Base-by-base conservation (phyloP, 2,797 vertebrate genomes). In the Pseudochirops cupreus region DNA sequence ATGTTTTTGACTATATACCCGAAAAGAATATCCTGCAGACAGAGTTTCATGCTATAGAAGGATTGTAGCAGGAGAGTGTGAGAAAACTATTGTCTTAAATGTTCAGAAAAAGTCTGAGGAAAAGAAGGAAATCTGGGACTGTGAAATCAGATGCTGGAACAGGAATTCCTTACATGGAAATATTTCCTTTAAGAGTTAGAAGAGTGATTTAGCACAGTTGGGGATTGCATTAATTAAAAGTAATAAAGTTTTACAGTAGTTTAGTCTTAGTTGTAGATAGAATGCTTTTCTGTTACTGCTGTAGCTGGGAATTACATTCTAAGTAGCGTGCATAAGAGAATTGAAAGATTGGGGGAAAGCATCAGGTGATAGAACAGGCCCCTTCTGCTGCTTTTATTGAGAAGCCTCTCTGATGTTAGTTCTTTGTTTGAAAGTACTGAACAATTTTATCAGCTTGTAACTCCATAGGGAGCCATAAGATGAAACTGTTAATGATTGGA, bases 401-500 rank as follows among this genome's bases (percentile, higher is more conserved):
- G 90, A 50, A 28, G 24, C 21, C 9, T 90, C 46, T 46, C 91
- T 96, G 21, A 52, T 39, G 13, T 3, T 53, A 7, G 54, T 5
- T 94, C 31, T 91, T 95, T 46, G 24, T 91, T 74, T 91, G 54
- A 52, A 96, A 91, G 53, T 90, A 92, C 59, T 2, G 18, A 56
- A 16, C 53, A 56, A 50, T 46, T 58, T 97, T 62, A 95, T 54
- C 94, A 96, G 62, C 93, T 97, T 91, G 50, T 33, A 56, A 55
- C 94, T 10, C 92, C 55, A 13, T 28, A 92, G 82, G 59, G 93
- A 96, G 26, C 92, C 56, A 53, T 31, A 94, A 14, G 53, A 53
- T 93, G 62, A 95, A 95, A 39, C 54, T 92, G 33, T 93, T 97
- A 93, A 96, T 95, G 94, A 53, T 54, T 46, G 12, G 28, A 92